Conservation (phyloP, 2,113 vertebrate species). For the Barbus barbus region DNA sequence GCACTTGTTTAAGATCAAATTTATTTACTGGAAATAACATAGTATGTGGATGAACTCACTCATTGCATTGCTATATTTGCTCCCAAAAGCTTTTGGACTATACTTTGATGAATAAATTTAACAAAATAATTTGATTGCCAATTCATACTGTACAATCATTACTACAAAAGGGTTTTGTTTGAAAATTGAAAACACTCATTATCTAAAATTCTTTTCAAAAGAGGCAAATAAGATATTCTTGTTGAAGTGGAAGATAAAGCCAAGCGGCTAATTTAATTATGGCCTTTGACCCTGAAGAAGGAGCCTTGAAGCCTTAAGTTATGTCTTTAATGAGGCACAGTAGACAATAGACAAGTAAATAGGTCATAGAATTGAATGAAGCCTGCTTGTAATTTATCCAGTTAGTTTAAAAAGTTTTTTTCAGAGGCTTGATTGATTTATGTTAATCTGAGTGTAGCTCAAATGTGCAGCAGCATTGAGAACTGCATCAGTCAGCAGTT, state of each 20-base stretch:
- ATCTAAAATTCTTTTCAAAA: not conserved
- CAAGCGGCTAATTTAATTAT: conserved; percentile 34
- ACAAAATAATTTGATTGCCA: not conserved
- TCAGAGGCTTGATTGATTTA: conserved; percentile 23
- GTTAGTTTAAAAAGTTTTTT: conserved; percentile 8
- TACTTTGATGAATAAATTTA: not conserved
- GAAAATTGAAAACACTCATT: not conserved
- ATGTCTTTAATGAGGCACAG: conserved; percentile 36
- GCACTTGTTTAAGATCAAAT: not conserved
- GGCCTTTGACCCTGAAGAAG: conserved; percentile 32
- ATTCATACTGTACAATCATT: not conserved
- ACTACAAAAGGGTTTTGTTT: not conserved
- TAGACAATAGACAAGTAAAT: conserved; percentile 39
- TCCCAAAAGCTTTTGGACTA: too few relatives aligned
- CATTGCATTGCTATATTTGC: not conserved
- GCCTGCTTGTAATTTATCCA: conserved; percentile 27
- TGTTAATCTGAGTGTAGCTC: not conserved
- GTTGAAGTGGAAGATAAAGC: conserved; percentile 3
- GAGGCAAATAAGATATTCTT: not conserved
- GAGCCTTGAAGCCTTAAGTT: not conserved
- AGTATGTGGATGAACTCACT: not conserved
- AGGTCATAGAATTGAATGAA: conserved; percentile 38
- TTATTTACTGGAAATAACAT: conserved; percentile 27
- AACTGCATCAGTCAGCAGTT: not conserved
- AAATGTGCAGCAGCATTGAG: not conserved